Evolutionary conservation across 2,113 vertebrate species (phyloP).

Genomic region (Vimba vimba): DNA sequence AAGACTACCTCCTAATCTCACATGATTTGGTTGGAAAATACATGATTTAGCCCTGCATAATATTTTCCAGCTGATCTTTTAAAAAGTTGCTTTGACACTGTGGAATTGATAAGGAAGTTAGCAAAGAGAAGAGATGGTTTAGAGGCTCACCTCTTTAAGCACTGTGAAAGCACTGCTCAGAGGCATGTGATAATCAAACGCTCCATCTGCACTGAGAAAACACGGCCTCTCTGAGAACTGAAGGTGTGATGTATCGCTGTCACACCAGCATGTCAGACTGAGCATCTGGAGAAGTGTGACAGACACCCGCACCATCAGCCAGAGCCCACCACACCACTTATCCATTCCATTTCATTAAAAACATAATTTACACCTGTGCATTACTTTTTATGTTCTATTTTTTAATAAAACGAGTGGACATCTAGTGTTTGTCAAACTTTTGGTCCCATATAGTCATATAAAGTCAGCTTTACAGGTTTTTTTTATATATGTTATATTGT

Average conservation of each 20-base stretch:
- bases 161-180: neutral
- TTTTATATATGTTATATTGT: too few relatives aligned
- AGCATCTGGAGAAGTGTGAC: constrained; percentile 38
- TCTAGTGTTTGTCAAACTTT: too few relatives aligned
- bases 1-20: neutral
- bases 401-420: neutral
- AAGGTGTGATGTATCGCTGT: constrained; percentile 32
- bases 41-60: constrained; percentile 20
- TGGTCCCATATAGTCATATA: too few relatives aligned
- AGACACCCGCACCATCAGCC: constrained; percentile 15
- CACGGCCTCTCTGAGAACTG: neutral
- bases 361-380: neutral
- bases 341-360: neutral
- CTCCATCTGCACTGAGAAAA: constrained; percentile 52
- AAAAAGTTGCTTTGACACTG: neutral
- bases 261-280: constrained; percentile 32
- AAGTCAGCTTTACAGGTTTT: too few relatives aligned
- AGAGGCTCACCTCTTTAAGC: constrained; percentile 18
- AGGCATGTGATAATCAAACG: constrained; percentile 40
- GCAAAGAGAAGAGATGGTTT: neutral
- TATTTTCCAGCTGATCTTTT: neutral
- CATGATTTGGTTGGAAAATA: neutral
- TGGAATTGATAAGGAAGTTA: neutral
- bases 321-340: neutral
- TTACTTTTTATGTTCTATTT: neutral